Evolutionary conservation across 1,140 invertebrate genomes (phyloP).

Genomic region (Hyles euphorbiae): DNA sequence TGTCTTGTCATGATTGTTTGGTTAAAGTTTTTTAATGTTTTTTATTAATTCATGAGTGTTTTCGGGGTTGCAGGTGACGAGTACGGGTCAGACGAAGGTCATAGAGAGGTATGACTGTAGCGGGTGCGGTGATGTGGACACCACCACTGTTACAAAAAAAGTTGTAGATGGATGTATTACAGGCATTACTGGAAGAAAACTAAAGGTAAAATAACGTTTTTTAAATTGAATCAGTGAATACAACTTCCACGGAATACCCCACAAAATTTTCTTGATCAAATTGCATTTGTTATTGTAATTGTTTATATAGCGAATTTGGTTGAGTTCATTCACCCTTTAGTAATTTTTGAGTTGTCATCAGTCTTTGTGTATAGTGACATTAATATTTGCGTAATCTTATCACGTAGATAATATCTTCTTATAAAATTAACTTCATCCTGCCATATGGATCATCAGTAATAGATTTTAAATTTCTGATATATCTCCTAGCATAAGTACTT

Average conservation of each 20-base stretch:
- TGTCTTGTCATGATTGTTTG: conserved; percentile 67
- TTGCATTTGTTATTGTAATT: no score
- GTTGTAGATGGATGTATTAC: conserved; percentile 83
- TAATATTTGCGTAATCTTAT: no score
- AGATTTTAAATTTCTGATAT: no score
- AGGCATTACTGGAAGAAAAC: conserved; percentile 90
- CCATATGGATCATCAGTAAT: no score
- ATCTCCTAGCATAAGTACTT: no score
- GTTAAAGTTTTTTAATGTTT: conserved; percentile 41
- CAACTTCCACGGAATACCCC: no score
- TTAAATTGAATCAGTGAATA: no score
- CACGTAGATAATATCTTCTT: no score
- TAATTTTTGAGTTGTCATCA: not conserved
- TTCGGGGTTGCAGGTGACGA: conserved; percentile 82
- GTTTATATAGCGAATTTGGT: not conserved
- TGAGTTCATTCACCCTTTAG: not conserved
- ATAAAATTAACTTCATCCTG: no score
- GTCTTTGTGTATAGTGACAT: not conserved
- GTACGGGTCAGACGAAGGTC: conserved; percentile 92
- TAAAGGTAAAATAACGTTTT: conserved; percentile 80
- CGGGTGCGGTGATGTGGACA: conserved; percentile 91
- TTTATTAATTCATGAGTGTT: conserved; percentile 25
- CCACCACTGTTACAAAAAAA: conserved; percentile 69
- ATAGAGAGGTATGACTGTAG: conserved; percentile 96
- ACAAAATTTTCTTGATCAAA: no score